phyloP scores from a whole-genome alignment of 1,140 invertebrate genomes.

The Liolophura sinensis region DNA sequence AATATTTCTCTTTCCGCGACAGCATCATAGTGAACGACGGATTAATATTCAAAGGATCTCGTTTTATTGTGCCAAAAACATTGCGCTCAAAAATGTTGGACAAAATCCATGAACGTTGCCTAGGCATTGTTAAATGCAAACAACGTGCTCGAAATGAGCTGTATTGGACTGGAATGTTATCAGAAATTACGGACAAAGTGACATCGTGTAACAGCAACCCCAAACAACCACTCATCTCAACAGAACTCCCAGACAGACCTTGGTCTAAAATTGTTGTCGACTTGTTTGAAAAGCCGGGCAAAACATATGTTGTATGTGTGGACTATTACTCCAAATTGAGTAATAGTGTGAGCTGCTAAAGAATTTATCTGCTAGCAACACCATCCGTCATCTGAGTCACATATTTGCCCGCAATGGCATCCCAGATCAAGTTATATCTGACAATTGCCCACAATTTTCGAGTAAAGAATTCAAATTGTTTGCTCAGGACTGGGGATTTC shows the following conservation, averaged over 20 bases:
- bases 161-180: constrained; percentile 5
- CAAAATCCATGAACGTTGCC: constrained; percentile 8
- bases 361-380: background rate
- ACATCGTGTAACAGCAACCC: background rate
- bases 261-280: no score
- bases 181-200: background rate
- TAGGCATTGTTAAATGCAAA: constrained; percentile 2
- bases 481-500: background rate
- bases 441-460: background rate
- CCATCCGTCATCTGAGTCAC: no score
- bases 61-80: constrained; percentile 9
- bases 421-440: no score
- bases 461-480: background rate
- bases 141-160: background rate
- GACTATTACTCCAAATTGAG: constrained; percentile 5
- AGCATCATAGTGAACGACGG: constrained; percentile 4
- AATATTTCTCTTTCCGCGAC: constrained; percentile 9
- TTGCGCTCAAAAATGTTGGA: constrained; percentile 15
- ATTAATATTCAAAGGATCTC: background rate
- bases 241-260: no score
- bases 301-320: background rate
- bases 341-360: no score
- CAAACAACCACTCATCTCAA: no score
- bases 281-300: background rate
- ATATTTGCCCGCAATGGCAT: no score